Evolutionary conservation across 2,888 invertebrate species (phyloP).

Genomic region (Patella ulyssiponensis): DNA sequence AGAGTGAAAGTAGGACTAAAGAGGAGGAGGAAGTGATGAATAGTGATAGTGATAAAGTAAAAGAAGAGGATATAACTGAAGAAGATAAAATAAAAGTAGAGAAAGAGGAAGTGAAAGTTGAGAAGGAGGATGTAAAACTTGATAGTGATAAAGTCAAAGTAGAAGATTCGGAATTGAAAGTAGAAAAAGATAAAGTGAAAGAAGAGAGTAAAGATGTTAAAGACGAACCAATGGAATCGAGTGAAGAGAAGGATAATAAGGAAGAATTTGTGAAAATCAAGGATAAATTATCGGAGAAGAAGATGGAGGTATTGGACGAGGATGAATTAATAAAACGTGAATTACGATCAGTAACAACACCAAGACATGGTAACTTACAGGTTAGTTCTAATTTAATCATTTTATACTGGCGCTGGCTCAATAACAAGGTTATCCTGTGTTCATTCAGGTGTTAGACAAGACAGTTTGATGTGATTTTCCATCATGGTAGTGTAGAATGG

Average conservation of each 20-base stretch:
- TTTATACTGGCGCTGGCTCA: too few species aligned
- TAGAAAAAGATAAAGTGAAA: conserved; percentile 25
- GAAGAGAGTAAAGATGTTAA: conserved; percentile 23
- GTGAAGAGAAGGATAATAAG: conserved; percentile 30
- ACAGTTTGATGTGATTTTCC: too few species aligned
- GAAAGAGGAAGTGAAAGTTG: conserved; percentile 27
- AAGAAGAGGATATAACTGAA: conserved; percentile 38
- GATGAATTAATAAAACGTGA: conserved; percentile 15
- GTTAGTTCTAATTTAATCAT: too few species aligned
- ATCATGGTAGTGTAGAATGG: too few species aligned
- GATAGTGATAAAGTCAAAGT: conserved; percentile 25
- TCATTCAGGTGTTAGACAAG: too few species aligned
- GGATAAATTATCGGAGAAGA: conserved; percentile 23
- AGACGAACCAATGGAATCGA: conserved; percentile 21
- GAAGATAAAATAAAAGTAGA: conserved; percentile 10
- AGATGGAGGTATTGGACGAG: conserved; percentile 27
- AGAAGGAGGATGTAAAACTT: conserved; percentile 26
- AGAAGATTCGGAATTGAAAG: conserved; percentile 24
- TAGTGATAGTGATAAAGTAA: conserved; percentile 23
- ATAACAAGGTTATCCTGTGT: too few species aligned
- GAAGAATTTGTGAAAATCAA: conserved; percentile 29
- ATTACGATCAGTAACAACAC: conserved; percentile 4
- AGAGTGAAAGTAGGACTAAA: background rate
- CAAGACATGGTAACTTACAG: conserved; percentile 1
- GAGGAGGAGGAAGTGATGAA: conserved; percentile 44